phyloP scores from a whole-genome alignment of 2,797 vertebrate genomes.

The Falco concolor region DNA sequence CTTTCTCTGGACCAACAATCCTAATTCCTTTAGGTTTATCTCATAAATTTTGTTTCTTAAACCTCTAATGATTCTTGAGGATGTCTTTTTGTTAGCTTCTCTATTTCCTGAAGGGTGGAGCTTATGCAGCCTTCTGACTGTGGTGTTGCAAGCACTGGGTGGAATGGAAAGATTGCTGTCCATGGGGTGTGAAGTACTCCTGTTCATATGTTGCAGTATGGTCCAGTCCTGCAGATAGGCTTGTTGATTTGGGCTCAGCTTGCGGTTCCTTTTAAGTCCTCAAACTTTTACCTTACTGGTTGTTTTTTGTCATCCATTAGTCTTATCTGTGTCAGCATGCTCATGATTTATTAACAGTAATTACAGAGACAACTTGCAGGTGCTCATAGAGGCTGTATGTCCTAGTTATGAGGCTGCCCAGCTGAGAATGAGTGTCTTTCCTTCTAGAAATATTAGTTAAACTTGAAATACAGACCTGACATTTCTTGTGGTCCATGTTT shows the following conservation, averaged over 20 bases:
- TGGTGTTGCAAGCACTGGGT: not conserved
- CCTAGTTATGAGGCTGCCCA: not conserved
- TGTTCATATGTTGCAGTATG: not conserved
- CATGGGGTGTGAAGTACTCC: not conserved
- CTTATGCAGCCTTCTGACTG: not conserved
- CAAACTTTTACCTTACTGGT: not conserved
- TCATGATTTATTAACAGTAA: not conserved
- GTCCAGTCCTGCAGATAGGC: not conserved
- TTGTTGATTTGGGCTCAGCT: not conserved
- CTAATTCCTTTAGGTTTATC: not conserved
- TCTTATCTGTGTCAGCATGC: fast-evolving
- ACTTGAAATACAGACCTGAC: not conserved
- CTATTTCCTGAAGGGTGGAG: not conserved
- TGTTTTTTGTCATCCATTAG: not conserved
- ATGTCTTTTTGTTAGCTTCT: not conserved
- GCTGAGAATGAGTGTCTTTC: not conserved
- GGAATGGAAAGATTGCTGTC: not conserved
- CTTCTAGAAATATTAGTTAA: not conserved
- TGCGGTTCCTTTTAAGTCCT: not conserved
- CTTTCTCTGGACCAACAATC: not conserved
- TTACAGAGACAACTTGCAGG: not conserved
- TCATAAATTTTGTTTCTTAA: not conserved
- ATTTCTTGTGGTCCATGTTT: not conserved
- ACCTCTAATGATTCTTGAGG: not conserved
- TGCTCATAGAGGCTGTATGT: not conserved